Percentiles rank a stretch among this genome's conserved stretches.
Evolutionary conservation across 1,140 invertebrate genomes (phyloP).

Genomic region (silkworm (Bombyx mori)): ASM3026992v2 NC_085129.1:11206001-11206500

Average conservation of each 20-base stretch:
- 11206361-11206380: conserved; percentile 16
- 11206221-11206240: conserved; percentile 70
- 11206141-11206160: conserved; percentile 62
- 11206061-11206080: background rate
- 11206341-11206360: conserved; percentile 35
- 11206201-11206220: conserved; percentile 54
- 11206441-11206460: background rate
- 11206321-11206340: conserved; percentile 20
- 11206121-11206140: conserved; percentile 34
- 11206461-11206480: background rate
- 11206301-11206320: conserved; percentile 58
- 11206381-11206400: background rate
- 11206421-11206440: background rate
- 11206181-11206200: conserved; percentile 63
- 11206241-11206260: conserved; percentile 63
- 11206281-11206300: conserved; percentile 67
- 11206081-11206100: conserved; percentile 29
- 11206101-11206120: conserved; percentile 56
- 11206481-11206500: too few relatives aligned
- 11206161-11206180: conserved; percentile 45
- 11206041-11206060: too few relatives aligned
- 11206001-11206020: too few relatives aligned
- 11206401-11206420: background rate
- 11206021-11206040: too few relatives aligned
- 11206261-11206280: conserved; percentile 66